Evolutionary conservation across 2,797 vertebrate species (phyloP).

Genomic region (Sebastolobus altivelis): DNA sequence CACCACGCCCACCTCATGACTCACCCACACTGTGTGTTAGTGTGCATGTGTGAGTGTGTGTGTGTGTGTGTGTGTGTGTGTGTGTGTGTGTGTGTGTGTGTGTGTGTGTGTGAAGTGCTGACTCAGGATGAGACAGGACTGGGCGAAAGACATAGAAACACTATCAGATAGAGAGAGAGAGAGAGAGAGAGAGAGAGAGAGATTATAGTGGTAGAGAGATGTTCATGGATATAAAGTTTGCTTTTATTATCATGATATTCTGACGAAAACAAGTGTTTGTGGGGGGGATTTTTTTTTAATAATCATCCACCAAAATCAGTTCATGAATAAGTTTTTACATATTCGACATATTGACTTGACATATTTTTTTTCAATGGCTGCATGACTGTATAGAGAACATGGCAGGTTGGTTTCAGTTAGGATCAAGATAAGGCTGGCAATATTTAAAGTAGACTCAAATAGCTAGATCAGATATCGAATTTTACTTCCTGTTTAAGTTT

Average conservation of each 20-base stretch:
- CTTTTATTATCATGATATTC: slow-evolving; percentile 5
- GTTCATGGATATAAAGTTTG: neutral
- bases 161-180: slow-evolving; percentile 9
- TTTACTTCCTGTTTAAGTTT: too few relatives aligned
- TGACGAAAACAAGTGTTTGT: neutral
- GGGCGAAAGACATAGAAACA: slow-evolving; percentile 18
- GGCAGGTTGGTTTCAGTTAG: too few relatives aligned
- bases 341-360: neutral
- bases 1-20: slow-evolving; percentile 43
- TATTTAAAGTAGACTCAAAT: too few relatives aligned
- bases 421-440: too few relatives aligned
- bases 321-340: neutral
- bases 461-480: too few relatives aligned
- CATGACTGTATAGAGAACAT: too few relatives aligned
- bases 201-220: neutral
- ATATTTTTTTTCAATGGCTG: too few relatives aligned
- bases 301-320: neutral
- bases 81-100: slow-evolving; percentile 27
- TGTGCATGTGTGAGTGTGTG: slow-evolving; percentile 25
- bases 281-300: neutral
- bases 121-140: slow-evolving; percentile 39
- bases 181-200: slow-evolving; percentile 1
- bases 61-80: slow-evolving; percentile 17
- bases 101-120: slow-evolving; percentile 41
- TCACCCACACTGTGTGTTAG: slow-evolving; percentile 22